Evolutionary conservation across 1,140 invertebrate species (phyloP).

Genomic region (Dolichoris vasculosae): DNA sequence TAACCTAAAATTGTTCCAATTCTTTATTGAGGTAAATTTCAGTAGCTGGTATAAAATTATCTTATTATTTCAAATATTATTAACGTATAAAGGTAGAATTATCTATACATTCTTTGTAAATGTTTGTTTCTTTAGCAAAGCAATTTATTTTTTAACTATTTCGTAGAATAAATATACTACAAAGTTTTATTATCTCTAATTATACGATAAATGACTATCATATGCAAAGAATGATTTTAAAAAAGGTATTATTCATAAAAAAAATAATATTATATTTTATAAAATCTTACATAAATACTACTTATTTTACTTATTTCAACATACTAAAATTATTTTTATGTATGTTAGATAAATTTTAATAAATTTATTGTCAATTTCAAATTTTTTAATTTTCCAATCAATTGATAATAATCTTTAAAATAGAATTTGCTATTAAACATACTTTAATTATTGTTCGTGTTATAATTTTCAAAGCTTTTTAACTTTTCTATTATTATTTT

Average conservation of each 20-base stretch:
- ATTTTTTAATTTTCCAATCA: no score
- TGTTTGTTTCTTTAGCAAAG: background rate
- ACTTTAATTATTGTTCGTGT: no score
- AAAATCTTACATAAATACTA: background rate
- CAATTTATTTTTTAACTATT: conserved; percentile 2
- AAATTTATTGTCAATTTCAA: no score
- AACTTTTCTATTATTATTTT: no score
- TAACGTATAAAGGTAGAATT: conserved; percentile 13
- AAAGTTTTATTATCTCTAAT: conserved; percentile 4
- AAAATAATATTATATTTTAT: background rate
- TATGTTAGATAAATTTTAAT: no score
- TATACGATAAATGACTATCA: background rate
- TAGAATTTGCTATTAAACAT: no score
- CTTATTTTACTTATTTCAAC: background rate
- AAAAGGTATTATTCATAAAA: background rate
- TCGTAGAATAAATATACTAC: background rate
- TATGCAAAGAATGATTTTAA: background rate
- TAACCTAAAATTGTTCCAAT: conserved; percentile 10
- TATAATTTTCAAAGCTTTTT: no score
- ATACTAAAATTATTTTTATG: background rate
- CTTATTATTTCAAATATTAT: conserved; percentile 23
- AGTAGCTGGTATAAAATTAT: conserved; percentile 25
- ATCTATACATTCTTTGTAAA: conserved; percentile 2
- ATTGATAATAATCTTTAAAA: no score
- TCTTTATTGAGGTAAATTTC: background rate